A percentile compares a stretch with the other conserved stretches of the same genome.
Conservation (phyloP, 2,888 invertebrate genomes). For the Elaeidobius kamerunicus region DNA sequence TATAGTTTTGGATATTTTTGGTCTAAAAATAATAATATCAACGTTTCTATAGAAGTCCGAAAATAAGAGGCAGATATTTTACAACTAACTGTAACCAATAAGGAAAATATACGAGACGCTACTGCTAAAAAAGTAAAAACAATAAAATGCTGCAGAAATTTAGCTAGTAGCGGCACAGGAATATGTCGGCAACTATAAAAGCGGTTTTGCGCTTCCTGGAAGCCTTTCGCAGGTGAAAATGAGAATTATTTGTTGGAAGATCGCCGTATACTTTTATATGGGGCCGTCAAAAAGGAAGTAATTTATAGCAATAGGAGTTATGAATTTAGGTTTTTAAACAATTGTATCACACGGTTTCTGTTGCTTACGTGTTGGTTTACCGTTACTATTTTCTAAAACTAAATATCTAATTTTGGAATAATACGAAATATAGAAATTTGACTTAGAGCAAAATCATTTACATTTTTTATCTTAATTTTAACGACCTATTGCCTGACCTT, state of each 20-base stretch:
- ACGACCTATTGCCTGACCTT: too few relatives aligned
- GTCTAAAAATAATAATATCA: not conserved
- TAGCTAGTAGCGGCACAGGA: conserved; percentile 39
- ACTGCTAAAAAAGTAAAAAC: conserved; percentile 23
- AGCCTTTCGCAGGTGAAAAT: conserved; percentile 30
- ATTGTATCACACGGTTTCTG: too few relatives aligned
- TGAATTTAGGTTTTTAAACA: too few relatives aligned
- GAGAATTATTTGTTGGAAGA: conserved; percentile 29
- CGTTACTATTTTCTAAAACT: too few relatives aligned
- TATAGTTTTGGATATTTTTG: too few relatives aligned
- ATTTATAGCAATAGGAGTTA: conserved; percentile 17
- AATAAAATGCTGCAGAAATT: conserved; percentile 41
- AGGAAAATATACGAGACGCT: conserved; percentile 9
- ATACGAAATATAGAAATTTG: too few relatives aligned
- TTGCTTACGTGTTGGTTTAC: too few relatives aligned
- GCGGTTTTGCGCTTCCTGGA: conserved; percentile 30
- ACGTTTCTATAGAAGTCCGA: not conserved
- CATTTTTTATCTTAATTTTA: too few relatives aligned
- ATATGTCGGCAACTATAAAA: conserved; percentile 40
- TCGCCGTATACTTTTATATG: conserved; percentile 27
- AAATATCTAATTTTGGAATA: too few relatives aligned
- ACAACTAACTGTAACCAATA: not conserved
- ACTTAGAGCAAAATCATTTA: too few relatives aligned
- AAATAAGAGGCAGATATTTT: too few relatives aligned
- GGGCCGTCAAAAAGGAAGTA: conserved; percentile 24